A percentile compares a stretch with the other conserved stretches of the same genome.
Evolutionary conservation across 2,797 vertebrate genomes (phyloP).

Genomic region (Alosa sapidissima): DNA sequence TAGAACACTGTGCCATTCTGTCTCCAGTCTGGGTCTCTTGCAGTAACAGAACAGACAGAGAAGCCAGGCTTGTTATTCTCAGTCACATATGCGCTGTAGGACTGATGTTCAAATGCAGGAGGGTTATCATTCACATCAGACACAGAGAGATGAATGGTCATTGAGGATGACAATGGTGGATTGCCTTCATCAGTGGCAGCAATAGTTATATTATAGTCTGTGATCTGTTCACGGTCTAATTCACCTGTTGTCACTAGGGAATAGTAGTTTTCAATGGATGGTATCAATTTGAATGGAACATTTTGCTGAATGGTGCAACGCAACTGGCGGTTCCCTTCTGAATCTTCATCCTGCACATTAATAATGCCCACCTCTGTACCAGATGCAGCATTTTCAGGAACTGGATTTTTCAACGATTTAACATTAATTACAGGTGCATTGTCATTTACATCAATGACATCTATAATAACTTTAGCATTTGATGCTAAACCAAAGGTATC

Average conservation of each 20-base stretch:
- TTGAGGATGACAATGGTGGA: constrained; percentile 62
- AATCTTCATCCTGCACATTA: constrained; percentile 52
- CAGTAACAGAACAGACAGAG: too few species aligned
- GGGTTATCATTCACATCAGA: constrained; percentile 74
- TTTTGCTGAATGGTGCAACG: constrained; percentile 35
- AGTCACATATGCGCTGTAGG: too few species aligned
- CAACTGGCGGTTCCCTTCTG: constrained; percentile 39
- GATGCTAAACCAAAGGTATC: constrained; percentile 60
- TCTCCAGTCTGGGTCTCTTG: too few species aligned
- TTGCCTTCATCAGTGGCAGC: constrained; percentile 43
- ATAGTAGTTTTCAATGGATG: constrained; percentile 40
- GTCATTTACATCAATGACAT: constrained; percentile 72
- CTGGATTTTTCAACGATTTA: constrained; percentile 28
- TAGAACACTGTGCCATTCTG: too few species aligned
- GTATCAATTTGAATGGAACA: constrained; percentile 35
- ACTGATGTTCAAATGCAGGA: constrained; percentile 59
- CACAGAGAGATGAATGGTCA: constrained; percentile 64
- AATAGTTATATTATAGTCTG: constrained; percentile 40
- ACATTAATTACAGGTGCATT: constrained; percentile 51
- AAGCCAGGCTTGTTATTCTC: too few species aligned
- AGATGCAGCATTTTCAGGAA: constrained; percentile 37
- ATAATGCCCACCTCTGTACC: constrained; percentile 45
- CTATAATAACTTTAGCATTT: constrained; percentile 58
- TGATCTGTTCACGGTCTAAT: constrained; percentile 37
- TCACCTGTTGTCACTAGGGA: constrained; percentile 31